A percentile compares a stretch with the other conserved stretches of the same genome.
phyloP scores from a whole-genome alignment of 1,140 invertebrate genomes.

The Lamellibrachia luymesi region DNA sequence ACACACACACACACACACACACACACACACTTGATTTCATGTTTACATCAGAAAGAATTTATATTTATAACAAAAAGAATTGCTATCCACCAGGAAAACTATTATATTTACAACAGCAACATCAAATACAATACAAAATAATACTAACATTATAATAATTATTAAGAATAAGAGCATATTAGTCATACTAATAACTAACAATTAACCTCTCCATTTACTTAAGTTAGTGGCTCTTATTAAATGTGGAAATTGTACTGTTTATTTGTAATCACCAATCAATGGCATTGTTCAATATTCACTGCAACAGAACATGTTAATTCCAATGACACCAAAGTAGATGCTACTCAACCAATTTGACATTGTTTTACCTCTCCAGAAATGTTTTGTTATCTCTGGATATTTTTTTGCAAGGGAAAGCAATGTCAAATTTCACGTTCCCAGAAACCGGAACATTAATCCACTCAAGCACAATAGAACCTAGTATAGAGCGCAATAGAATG shows the following conservation, averaged over 20 bases:
- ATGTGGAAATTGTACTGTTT: background rate
- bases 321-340: background rate
- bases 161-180: background rate
- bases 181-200: background rate
- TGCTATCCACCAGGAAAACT: background rate
- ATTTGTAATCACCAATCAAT: background rate
- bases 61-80: too few species aligned
- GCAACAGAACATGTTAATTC: background rate
- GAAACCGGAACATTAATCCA: background rate
- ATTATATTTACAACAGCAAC: background rate
- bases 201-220: background rate
- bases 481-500: background rate
- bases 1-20: too few species aligned
- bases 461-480: background rate
- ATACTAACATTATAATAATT: background rate
- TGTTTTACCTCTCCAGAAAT: background rate
- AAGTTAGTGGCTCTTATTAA: background rate
- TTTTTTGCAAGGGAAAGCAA: background rate
- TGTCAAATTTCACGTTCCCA: background rate
- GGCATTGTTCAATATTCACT: background rate
- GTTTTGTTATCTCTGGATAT: background rate
- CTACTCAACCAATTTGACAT: background rate
- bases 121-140: background rate
- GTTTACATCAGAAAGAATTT: too few species aligned
- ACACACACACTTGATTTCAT: background rate